phyloP scores from a whole-genome alignment of 2,797 vertebrate genomes.

The Eulemur rubriventer region DNA sequence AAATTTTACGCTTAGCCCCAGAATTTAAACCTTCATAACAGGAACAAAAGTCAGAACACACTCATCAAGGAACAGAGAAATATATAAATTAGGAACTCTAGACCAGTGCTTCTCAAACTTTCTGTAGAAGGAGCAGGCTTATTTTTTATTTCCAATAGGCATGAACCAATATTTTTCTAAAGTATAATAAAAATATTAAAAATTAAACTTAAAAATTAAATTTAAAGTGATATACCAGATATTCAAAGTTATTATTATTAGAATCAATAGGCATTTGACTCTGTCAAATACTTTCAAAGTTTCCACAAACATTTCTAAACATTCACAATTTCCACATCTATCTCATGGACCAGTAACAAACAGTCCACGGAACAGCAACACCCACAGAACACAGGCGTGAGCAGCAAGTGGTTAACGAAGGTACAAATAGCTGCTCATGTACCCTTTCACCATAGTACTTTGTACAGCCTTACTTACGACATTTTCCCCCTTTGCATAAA shows the following conservation, averaged over 20 bases:
- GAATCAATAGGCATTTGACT: neutral
- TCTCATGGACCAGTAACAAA: neutral
- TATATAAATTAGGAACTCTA: neutral
- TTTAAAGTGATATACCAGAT: neutral
- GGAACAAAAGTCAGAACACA: neutral
- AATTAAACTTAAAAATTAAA: neutral
- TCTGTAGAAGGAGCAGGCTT: neutral
- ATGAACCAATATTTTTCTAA: neutral
- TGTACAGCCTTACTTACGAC: neutral
- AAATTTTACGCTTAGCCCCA: neutral
- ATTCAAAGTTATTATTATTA: neutral
- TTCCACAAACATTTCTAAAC: neutral
- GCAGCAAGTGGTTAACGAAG: no score
- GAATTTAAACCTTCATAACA: neutral
- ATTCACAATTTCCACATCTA: neutral
- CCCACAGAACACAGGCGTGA: neutral
- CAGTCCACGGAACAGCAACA: neutral
- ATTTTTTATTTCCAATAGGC: neutral
- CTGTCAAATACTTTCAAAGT: neutral
- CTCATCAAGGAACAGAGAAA: neutral
- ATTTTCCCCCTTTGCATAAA: neutral
- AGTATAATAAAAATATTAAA: neutral
- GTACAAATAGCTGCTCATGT: accelerated
- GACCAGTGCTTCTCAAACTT: neutral
- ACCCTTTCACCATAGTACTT: neutral